A percentile compares a stretch with the other conserved stretches of the same genome.
Evolutionary conservation across 2,888 invertebrate genomes (phyloP).

Genomic region (Tryphoninae sp.): DNA sequence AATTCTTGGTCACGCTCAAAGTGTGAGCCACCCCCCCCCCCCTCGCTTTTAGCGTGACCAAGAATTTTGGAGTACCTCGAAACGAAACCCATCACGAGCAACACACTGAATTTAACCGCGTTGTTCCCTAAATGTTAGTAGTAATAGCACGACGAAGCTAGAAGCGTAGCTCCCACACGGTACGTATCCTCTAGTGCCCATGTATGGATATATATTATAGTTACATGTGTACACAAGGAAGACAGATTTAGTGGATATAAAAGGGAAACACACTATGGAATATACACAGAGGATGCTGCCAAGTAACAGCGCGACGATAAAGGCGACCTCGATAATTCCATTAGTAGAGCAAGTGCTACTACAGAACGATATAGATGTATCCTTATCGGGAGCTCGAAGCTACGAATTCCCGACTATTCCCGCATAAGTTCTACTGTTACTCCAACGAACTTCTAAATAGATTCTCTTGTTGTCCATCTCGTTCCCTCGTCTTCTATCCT

Average conservation of each 20-base stretch:
- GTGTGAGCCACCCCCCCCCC: too few species aligned
- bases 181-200: neutral
- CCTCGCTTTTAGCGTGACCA: too few species aligned
- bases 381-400: constrained; percentile 3
- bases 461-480: neutral
- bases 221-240: neutral
- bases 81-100: too few species aligned
- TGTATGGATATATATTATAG: neutral
- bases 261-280: neutral
- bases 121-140: too few species aligned
- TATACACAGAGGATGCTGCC: constrained; percentile 8
- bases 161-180: too few species aligned
- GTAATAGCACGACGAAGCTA: too few species aligned
- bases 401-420: constrained; percentile 26
- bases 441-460: neutral
- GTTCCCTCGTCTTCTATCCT: neutral
- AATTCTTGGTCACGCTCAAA: too few species aligned
- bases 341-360: constrained; percentile 16
- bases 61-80: too few species aligned
- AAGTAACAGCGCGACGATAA: constrained; percentile 31
- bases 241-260: constrained; percentile 17
- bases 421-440: neutral
- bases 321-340: constrained; percentile 40
- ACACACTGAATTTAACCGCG: too few species aligned
- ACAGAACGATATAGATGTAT: neutral